A percentile compares a stretch with the other conserved stretches of the same genome.
These are phyloP conservation scores for Gallinago media DNA, from an alignment of 2,113 vertebrate genomes.

Conservation along the genomic window DNA sequence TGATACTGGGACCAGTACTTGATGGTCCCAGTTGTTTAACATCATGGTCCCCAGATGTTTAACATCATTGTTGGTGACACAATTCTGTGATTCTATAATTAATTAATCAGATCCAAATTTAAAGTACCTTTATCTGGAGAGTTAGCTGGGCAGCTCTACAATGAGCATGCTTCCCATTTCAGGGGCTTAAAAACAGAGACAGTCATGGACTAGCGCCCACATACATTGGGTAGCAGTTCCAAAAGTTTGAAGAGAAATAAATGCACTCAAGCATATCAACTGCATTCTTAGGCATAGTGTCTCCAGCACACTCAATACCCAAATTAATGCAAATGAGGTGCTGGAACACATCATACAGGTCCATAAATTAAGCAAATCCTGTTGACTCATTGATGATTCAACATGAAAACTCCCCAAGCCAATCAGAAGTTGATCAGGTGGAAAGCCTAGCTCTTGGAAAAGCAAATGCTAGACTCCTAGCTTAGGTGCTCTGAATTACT, in stretches of 20 bases:
- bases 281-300: neutral
- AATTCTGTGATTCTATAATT: neutral
- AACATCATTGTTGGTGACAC: neutral
- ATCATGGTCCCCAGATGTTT: neutral
- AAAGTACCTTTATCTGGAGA: neutral
- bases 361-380: neutral
- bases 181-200: neutral
- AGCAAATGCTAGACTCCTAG: neutral
- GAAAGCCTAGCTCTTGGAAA: neutral
- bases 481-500: neutral
- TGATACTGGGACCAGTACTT: neutral
- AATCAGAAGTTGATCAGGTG: neutral
- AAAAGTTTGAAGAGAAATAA: neutral
- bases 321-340: neutral
- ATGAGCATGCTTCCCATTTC: neutral
- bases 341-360: neutral
- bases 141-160: neutral
- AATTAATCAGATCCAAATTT: neutral
- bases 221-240: rapidly evolving
- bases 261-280: neutral
- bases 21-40: no score
- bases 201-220: neutral
- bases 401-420: neutral
- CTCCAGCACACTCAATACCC: neutral
- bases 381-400: neutral